Evolutionary conservation across 2,113 vertebrate species (phyloP), one percentile per base, ranked within the genome.

Genomic region (Erythrocercus mccallii): DNA sequence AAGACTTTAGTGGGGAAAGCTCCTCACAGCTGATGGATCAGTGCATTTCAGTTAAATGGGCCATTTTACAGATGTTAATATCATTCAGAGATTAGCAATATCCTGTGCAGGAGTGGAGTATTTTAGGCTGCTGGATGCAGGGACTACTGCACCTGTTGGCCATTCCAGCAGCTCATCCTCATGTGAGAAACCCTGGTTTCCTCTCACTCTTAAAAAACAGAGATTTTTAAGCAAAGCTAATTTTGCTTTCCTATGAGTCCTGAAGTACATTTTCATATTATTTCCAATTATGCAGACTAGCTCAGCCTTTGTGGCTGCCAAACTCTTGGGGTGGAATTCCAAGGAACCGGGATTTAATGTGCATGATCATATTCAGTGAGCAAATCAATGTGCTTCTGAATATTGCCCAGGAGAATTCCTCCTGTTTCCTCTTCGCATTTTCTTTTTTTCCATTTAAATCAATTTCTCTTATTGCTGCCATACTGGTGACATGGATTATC

Each of bases 261-360:
- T 86, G 17, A 40, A 86, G 38, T 56, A 40, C 9, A 24, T 91
- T 87, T 87, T 93, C 25, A 15, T 38, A 21, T 87, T 91, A 81
- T 80, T 93, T 94, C 70, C 86, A 80, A 71, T 87, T 66, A 51
- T 3, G 10, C 35, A 78, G 81, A 25, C 47, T 77, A 60, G 38
- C n/a, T 86, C 44, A 83, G 24, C 56, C n/a, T 96, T 81, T 80
- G 57, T 81, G 80, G 31, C 53, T 94, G 87, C 64, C 76, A 83
- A 13, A 58, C 31, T 93, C 82, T 90, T 68, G 60, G 64, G 45
- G 71, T 93, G 54, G 62, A 94, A 95, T 96, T 96, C 90, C 90
- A 94, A 38, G 79, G 90, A 96, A 68, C 56, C 86, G 77, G 88
- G 64, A 70, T 72, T 81, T 95, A 95, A 95, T 87, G 35, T 69